Percentiles rank a stretch among this genome's conserved stretches.
Evolutionary conservation across 2,797 vertebrate genomes (phyloP).

Genomic region (Liasis olivaceus): DNA sequence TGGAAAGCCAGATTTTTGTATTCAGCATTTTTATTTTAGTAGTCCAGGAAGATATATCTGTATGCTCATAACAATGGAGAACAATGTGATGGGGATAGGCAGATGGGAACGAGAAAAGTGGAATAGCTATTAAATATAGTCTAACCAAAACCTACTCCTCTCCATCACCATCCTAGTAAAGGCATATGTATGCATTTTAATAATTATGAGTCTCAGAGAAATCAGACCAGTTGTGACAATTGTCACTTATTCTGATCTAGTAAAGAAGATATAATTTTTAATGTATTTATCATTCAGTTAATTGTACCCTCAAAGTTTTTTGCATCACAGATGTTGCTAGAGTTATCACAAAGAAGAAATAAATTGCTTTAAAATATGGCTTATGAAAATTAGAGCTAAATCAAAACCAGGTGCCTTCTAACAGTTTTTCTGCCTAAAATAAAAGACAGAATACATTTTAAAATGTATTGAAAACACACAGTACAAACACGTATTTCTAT

Average conservation of each 20-base stretch:
- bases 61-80: constrained; percentile 54
- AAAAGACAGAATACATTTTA: constrained; percentile 22
- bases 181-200: constrained; percentile 36
- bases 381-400: constrained; percentile 52
- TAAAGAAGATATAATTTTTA: background rate
- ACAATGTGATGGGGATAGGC: constrained; percentile 44
- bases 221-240: constrained; percentile 9
- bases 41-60: constrained; percentile 46
- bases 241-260: background rate
- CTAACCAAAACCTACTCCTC: constrained; percentile 50
- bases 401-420: constrained; percentile 38
- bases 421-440: constrained; percentile 26
- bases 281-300: background rate
- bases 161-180: constrained; percentile 35
- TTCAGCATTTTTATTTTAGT: constrained; percentile 45
- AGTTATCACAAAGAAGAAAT: constrained; percentile 12
- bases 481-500: constrained; percentile 46
- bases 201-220: constrained; percentile 22
- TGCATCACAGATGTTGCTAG: constrained; percentile 26
- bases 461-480: constrained; percentile 21
- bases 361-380: background rate
- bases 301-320: background rate
- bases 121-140: constrained; percentile 51
- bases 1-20: constrained; percentile 48
- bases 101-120: constrained; percentile 35